Conservation (phyloP, 2,113 vertebrate genomes). For the Ictalurus furcatus region DNA sequence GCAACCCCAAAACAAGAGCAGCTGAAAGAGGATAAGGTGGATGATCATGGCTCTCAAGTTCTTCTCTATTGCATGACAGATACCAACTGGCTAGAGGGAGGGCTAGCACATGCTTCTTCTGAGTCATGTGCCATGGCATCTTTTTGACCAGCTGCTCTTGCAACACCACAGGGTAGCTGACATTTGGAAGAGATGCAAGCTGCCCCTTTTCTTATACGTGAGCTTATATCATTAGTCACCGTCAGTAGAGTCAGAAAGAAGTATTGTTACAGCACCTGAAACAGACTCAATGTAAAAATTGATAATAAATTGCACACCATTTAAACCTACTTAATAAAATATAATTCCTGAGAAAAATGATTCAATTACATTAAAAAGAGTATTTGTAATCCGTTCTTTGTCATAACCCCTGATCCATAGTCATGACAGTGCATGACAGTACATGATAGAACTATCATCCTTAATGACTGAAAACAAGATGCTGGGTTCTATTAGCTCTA, state of each 20-base stretch:
- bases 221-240: not conserved
- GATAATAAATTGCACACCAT: not conserved
- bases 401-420: not conserved
- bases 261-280: not conserved
- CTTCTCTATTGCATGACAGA: not conserved
- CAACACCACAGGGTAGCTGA: not conserved
- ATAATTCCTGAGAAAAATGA: not conserved
- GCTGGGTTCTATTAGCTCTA: not conserved
- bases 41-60: not conserved
- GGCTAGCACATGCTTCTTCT: not conserved
- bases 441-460: not conserved
- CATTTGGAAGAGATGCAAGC: not conserved
- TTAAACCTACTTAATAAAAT: not conserved
- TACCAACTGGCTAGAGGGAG: not conserved
- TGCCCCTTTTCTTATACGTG: not conserved
- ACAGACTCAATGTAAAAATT: not conserved
- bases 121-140: not conserved
- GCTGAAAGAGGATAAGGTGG: not conserved
- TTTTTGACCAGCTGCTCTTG: not conserved
- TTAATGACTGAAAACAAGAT: not conserved
- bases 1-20: too few species aligned
- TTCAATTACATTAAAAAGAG: not conserved
- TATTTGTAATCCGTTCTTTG: not conserved
- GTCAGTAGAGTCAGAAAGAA: not conserved
- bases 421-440: not conserved